Conservation (phyloP, 2,797 vertebrate species). For the Miichthys miiuy region DNA sequence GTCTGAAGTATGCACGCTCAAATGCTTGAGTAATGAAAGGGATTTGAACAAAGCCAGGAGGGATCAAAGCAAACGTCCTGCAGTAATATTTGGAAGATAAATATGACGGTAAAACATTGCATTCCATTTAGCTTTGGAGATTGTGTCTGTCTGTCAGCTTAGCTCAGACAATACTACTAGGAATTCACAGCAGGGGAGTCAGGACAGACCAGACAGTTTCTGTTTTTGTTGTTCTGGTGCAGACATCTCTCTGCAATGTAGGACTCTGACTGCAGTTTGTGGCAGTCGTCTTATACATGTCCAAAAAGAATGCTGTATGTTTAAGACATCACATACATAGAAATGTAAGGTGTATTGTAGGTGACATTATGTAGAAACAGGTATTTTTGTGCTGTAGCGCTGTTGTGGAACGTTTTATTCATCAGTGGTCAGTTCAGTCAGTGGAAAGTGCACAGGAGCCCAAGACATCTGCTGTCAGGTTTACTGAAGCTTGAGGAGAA, state of each 20-base stretch:
- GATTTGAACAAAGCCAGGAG: slow-evolving; percentile 59
- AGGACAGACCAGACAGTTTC: slow-evolving; percentile 44
- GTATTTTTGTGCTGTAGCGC: no score
- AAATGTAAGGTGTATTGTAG: no score
- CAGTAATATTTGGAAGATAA: slow-evolving; percentile 63
- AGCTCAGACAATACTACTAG: slow-evolving; percentile 52
- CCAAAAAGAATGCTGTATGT: background rate
- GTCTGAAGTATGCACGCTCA: slow-evolving; percentile 56
- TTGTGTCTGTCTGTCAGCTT: slow-evolving; percentile 73
- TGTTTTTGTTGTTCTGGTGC: slow-evolving; percentile 1
- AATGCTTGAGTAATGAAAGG: slow-evolving; percentile 81
- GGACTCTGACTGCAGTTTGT: background rate
- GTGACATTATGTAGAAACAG: no score
- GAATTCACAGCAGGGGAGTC: slow-evolving; percentile 66
- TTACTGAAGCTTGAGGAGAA: no score
- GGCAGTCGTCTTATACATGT: background rate
- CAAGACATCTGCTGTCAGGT: no score
- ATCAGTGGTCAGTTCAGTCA: no score
- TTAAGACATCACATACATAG: background rate
- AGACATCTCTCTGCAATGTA: background rate
- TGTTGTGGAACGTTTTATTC: no score
- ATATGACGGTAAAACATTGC: slow-evolving; percentile 56
- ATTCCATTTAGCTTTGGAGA: slow-evolving; percentile 64
- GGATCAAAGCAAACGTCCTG: slow-evolving; percentile 71
- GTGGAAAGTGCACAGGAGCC: no score